Evolutionary conservation across 2,888 invertebrate species (phyloP), one percentile per base, ranked within the genome.

Genomic region (Gandaritis pyraliata): DNA sequence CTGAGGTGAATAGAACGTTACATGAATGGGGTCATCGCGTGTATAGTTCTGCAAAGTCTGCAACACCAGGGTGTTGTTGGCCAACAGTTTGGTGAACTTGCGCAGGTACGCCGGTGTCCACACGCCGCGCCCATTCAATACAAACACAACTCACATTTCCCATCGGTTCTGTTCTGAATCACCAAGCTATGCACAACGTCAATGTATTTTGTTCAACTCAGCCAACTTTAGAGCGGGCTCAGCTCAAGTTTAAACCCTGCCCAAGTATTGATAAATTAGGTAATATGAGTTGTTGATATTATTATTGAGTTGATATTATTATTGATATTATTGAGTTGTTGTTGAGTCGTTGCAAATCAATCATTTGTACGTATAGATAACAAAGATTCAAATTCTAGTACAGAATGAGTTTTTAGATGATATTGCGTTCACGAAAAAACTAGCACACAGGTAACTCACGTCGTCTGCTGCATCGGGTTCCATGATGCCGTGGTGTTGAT

Each of bases 21-120:
- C 58, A 3, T 58, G 58, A 12, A 51, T 29, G 23, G 58, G 51
- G 11, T 58, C 46, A 10, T 51, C 50, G 5, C 41, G 12, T 3
- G n/a, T 8, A 11, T 15, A 15, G 7, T 13, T 2, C 4, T 38
- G 13, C 18, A 43, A 4, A 3, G 6, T 2, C 58, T 58, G 58
- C 36, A 58, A 51, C 18, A 58, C 29, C 2, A 38, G 45, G 11
- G 51, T 38, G 30, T 58, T 51, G 2, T 36, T 29, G 3, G 12
- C 1, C 10, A 58, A 46, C 51, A 58, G 45, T 10, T 11, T 7
- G 3, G 58, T 46, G 50, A 58, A 58, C 38, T 30, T 13, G 15
- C 51, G 45, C 29, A 46, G 16, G 38, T 51, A 58, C 10, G 2
- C 12, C 0, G 38, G 11, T 0, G 12, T 23, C 58, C 58, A 58